Conservation (phyloP, 2,888 invertebrate genomes). For the Dione juno region DNA sequence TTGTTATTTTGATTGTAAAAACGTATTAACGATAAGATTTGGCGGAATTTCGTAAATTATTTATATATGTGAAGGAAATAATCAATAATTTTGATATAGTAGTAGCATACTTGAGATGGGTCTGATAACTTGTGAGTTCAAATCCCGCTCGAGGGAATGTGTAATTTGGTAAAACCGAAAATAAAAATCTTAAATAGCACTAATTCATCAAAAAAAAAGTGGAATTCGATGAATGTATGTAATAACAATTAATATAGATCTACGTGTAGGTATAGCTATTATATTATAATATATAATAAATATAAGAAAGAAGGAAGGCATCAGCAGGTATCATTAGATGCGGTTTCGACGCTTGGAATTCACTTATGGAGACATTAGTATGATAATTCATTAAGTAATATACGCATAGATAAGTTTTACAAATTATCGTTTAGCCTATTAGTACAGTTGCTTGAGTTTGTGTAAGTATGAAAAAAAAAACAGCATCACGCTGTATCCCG, state of each 20-base stretch:
- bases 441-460: neutral
- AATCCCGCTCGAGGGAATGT: neutral
- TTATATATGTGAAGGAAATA: neutral
- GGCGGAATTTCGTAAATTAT: neutral
- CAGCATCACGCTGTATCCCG: no score
- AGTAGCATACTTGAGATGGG: neutral
- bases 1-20: slow-evolving; percentile 19
- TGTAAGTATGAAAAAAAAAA: neutral
- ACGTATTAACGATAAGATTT: slow-evolving; percentile 13
- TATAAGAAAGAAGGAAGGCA: neutral
- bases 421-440: neutral
- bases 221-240: neutral
- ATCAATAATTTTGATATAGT: neutral
- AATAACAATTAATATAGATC: neutral
- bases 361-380: slow-evolving; percentile 6
- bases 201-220: neutral
- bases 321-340: slow-evolving; percentile 3
- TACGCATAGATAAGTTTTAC: neutral
- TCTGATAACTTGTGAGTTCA: neutral
- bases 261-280: no score
- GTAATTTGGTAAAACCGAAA: neutral
- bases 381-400: slow-evolving; percentile 8
- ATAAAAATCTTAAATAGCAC: no score
- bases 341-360: slow-evolving; percentile 15
- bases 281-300: neutral